A percentile compares a stretch with the other conserved stretches of the same genome.
Evolutionary conservation across 2,797 vertebrate genomes (phyloP).

Genomic region (Dermochelys coriacea): DNA sequence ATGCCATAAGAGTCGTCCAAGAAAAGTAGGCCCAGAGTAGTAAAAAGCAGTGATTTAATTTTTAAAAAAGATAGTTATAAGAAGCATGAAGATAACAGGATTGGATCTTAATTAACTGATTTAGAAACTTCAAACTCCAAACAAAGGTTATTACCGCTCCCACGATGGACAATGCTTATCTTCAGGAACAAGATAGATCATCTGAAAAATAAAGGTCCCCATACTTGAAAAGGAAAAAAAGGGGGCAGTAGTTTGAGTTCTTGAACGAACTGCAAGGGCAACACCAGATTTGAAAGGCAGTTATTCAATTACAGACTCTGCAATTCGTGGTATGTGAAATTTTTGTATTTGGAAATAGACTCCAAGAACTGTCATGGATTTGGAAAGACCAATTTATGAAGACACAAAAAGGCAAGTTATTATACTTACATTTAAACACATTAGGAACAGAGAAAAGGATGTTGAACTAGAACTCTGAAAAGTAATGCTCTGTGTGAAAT

Average conservation of each 20-base stretch:
- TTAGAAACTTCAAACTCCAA: background rate
- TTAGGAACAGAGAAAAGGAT: background rate
- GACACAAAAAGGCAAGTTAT: background rate
- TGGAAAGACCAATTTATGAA: background rate
- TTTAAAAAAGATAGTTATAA: background rate
- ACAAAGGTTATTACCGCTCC: background rate
- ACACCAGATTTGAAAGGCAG: background rate
- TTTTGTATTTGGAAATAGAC: background rate
- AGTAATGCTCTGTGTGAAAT: background rate
- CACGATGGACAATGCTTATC: background rate
- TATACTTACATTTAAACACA: background rate
- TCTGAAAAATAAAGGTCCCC: background rate
- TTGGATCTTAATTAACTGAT: background rate
- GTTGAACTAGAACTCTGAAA: background rate
- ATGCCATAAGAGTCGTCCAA: background rate
- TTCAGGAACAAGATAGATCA: fast-evolving
- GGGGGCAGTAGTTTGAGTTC: background rate
- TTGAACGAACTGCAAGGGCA: background rate
- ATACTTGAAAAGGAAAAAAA: background rate
- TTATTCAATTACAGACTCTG: background rate
- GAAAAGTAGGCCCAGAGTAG: background rate
- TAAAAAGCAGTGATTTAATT: background rate
- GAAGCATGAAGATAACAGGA: background rate
- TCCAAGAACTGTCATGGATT: background rate
- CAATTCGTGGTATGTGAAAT: background rate